Conservation (phyloP, 1,140 invertebrate genomes). For the Sycophila sp. region DNA sequence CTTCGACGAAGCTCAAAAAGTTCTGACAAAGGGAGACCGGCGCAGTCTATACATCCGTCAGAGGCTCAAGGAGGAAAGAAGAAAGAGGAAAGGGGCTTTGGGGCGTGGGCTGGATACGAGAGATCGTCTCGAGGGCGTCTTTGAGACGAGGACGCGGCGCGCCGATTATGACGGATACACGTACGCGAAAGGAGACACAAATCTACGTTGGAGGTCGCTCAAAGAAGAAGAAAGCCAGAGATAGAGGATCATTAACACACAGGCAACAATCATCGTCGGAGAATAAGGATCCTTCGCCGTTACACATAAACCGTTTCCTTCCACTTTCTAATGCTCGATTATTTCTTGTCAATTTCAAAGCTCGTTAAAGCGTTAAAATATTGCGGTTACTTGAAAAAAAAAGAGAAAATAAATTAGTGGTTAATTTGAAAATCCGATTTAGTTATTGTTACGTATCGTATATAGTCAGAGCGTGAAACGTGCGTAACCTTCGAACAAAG, state of each 20-base stretch:
- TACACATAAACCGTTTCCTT: too few relatives aligned
- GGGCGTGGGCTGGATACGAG: not conserved
- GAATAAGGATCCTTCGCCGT: too few relatives aligned
- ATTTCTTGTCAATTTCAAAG: too few relatives aligned
- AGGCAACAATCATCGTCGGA: conserved; percentile 58
- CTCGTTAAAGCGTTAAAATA: too few relatives aligned
- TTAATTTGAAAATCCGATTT: not conserved
- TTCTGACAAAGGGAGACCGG: not conserved
- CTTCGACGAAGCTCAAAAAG: not conserved
- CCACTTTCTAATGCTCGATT: too few relatives aligned
- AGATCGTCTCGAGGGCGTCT: conserved; percentile 3
- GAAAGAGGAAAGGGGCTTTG: not conserved
- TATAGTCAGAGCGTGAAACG: too few relatives aligned
- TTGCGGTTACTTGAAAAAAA: too few relatives aligned
- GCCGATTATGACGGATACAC: conserved; percentile 10
- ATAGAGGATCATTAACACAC: conserved; percentile 46
- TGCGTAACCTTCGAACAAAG: too few relatives aligned
- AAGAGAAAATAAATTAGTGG: too few relatives aligned
- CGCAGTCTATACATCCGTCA: not conserved
- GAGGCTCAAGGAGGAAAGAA: not conserved
- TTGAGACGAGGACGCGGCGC: not conserved
- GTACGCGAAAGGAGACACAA: conserved; percentile 10
- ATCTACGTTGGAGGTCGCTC: not conserved
- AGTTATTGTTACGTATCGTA: too few relatives aligned
- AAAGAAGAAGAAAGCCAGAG: not conserved